Evolutionary conservation across 1,140 invertebrate species (phyloP), one percentile per base, ranked within the genome.

Genomic region (Drosophila nebulosa): DNA sequence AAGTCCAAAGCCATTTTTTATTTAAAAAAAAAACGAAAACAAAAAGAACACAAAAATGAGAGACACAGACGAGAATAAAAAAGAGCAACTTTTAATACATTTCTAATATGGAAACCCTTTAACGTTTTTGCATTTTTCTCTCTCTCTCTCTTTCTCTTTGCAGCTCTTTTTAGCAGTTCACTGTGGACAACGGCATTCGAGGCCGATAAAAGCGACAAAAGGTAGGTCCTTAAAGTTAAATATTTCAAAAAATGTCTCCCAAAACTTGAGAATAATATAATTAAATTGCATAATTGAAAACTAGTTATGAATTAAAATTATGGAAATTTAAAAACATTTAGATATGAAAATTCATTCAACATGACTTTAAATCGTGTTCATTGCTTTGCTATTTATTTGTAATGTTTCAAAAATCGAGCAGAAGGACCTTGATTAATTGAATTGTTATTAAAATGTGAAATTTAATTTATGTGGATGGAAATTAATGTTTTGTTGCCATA

Each of bases 41-140:
- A 30, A 30, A 55, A 59, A 55, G 12, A 39, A n/a, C n/a, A n/a
- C n/a, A 42, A 46, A 21, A 16, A 16, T 21, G 16, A 46, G 39
- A 46, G 7, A 21, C 39, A 10, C 39, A n/a, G 6, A 30, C 39
- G 10, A 42, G 50, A 55, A 57, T 62, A 51, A 63, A 42, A 27
- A 55, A 79, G 79, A 85, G 16, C 16, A 46, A 56, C 69, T 66
- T 85, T 85, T 71, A 75, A 74, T 74, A 66, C 78, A 78, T 78
- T 80, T 86, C 74, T 85, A 86, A 86, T 78, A 78, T 75, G 62
- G 52, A 88, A 88, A 88, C 83, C 78, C 74, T 81, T 83, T 85
- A 70, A 52, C 42, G 56, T 61, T 60, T 64, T 64, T 69, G 60
- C 42, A 69, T 69, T 55, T 59, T 62, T 55, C 36, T 53, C 42